These are phyloP conservation scores for Ptychobarbus kaznakovi DNA, from an alignment of 2,797 vertebrate species.

Conservation along the genomic window DNA sequence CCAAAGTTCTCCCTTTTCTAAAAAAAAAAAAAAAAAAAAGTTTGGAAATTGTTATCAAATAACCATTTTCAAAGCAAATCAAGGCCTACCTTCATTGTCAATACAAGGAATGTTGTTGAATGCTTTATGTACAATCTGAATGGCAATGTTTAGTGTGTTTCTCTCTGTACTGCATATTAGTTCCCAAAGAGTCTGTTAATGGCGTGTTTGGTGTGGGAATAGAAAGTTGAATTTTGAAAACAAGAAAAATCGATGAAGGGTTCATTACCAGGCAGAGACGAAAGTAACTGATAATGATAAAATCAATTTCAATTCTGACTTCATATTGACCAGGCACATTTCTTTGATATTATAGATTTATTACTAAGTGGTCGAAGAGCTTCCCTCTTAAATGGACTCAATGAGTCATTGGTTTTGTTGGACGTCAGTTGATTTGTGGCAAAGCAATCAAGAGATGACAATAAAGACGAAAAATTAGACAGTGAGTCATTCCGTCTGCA, in stretches of 20 bases:
- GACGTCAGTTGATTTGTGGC: background rate
- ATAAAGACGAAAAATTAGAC: slow-evolving; percentile 12
- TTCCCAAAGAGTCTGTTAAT: background rate
- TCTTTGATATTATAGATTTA: slow-evolving; percentile 54
- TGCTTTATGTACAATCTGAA: slow-evolving; percentile 13
- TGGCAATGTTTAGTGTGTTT: background rate
- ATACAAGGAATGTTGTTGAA: background rate
- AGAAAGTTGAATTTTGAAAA: slow-evolving; percentile 43
- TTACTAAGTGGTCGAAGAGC: slow-evolving; percentile 43
- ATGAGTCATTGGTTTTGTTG: slow-evolving; percentile 19
- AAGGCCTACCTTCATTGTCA: background rate
- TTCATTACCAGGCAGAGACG: slow-evolving; percentile 47
- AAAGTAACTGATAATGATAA: slow-evolving; percentile 61
- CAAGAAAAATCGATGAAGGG: slow-evolving; percentile 41
- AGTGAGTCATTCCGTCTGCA: background rate
- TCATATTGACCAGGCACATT: slow-evolving; percentile 38
- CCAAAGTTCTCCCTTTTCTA: background rate
- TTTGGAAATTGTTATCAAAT: background rate
- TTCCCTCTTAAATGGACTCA: slow-evolving; percentile 44
- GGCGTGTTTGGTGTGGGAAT: background rate
- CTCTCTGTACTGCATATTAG: slow-evolving; percentile 1
- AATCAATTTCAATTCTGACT: slow-evolving; percentile 58
- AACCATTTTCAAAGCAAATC: background rate
- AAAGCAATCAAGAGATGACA: background rate
- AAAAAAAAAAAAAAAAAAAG: background rate